These are phyloP conservation scores for Epizoanthus fatuus DNA, from an alignment of 92 coral and sea anemone genomes.

Conservation along the genomic window DNA sequence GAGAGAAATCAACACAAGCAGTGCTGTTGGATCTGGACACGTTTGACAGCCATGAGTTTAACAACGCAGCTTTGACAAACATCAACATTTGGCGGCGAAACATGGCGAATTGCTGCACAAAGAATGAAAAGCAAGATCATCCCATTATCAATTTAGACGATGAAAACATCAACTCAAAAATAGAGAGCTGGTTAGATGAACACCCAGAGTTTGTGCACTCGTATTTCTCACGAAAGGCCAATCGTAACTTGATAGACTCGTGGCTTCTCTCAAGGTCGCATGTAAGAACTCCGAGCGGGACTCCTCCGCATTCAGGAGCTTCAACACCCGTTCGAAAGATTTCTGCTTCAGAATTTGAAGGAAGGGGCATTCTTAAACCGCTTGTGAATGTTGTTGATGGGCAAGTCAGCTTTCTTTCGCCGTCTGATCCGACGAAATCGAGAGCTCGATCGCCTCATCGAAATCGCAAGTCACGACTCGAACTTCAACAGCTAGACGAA, in stretches of 20 bases:
- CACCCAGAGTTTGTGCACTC: conserved; percentile 99
- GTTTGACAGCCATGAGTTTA: conserved; percentile 31
- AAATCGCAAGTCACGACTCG: conserved; percentile 95
- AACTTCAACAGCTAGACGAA: conserved; percentile 98
- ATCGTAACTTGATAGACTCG: conserved; percentile 90
- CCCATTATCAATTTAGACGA: conserved; percentile 82
- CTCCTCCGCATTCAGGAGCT: conserved; percentile 99
- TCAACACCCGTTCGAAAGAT: conserved; percentile 99
- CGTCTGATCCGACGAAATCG: conserved; percentile 78
- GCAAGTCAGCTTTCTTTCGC: conserved; percentile 96
- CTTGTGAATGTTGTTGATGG: conserved; percentile 96
- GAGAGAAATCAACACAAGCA: conserved; percentile 36
- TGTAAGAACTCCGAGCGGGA: conserved; percentile 93
- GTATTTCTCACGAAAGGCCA: conserved; percentile 97
- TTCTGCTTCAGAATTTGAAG: conserved; percentile 99
- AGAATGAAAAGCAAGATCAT: conserved; percentile 85
- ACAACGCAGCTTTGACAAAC: conserved; percentile 22
- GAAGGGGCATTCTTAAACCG: conserved; percentile 97
- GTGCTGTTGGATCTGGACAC: not conserved
- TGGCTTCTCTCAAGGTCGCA: conserved; percentile 95
- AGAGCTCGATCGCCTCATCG: conserved; percentile 90
- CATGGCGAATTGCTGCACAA: conserved; percentile 96
- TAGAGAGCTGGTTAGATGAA: conserved; percentile 97
- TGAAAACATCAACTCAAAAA: conserved; percentile 80
- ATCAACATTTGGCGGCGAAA: conserved; percentile 28